Evolutionary conservation across 1,140 invertebrate genomes (phyloP), one percentile per base, ranked within the genome.

Genomic region (Tetragonula clypearis): DNA sequence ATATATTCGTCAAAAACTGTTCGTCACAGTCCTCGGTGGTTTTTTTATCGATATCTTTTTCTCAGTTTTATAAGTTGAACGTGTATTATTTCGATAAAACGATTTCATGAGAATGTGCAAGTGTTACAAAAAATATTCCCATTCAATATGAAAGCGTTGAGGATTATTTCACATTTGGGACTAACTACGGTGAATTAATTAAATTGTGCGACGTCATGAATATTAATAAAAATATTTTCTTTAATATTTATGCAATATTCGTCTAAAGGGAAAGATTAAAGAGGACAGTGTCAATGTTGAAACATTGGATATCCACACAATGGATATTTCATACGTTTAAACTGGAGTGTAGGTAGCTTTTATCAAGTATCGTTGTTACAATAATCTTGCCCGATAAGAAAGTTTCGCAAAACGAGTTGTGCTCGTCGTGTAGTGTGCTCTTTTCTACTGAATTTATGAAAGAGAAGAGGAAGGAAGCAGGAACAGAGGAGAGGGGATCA

Each of bases 331-430:
- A 12, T 78, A 65, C 15, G 49, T 21, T 21, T 17, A 41, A 53
- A 53, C 1, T 56, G 21, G 21, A 55, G 68, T 26, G 77, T 84
- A 72, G 82, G 77, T 83, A 66, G 82, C 26, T 53, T 72, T 62
- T 84, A 84, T 79, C 82, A 58, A 49, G 21, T 41, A 14, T 56
- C 49, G 41, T 68, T 79, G 82, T 79, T 79, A 73, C 53, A 73
- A 65, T 73, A 84, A 79, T 84, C 77, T 9, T 26, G 19, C 19
- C 5, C 58, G 76, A 84, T 84, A 84, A 84, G 68, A 17, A 72
- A 65, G 82, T 79, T 84, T 79, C 49, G 58, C 76, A 72, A 84
- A 84, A 79, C 56, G 75, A 73, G 23, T 55, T 72, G 77, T n/a
- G 68, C 56, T 26, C 12, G 41, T 71, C 72, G 66, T 66, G n/a